Evolutionary conservation across 2,888 invertebrate species (phyloP).

Genomic region (Parascotia fuliginaria): DNA sequence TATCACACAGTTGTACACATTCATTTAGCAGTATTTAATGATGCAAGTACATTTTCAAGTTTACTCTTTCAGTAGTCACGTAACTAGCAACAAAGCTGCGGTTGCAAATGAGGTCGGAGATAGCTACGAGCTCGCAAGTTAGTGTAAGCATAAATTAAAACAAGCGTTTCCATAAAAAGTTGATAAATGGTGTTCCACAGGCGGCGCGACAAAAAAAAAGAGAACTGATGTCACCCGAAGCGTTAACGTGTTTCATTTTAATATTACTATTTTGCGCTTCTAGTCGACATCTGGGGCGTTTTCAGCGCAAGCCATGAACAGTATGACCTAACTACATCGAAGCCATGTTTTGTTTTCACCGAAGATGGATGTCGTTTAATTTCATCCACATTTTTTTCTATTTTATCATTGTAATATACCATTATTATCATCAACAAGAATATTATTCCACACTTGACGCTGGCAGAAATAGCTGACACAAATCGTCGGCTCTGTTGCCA

Average conservation of each 20-base stretch:
- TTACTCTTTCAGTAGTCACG: slow-evolving; percentile 52
- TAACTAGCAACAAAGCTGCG: slow-evolving; percentile 71
- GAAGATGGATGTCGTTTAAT: too few species aligned
- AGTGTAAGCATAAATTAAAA: slow-evolving; percentile 84
- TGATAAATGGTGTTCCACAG: slow-evolving; percentile 82
- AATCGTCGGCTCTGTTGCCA: too few species aligned
- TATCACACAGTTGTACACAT: slow-evolving; percentile 40
- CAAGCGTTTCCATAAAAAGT: slow-evolving; percentile 83
- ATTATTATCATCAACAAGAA: too few species aligned
- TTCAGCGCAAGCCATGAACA: slow-evolving; percentile 58
- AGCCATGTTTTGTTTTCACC: too few species aligned
- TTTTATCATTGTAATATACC: too few species aligned
- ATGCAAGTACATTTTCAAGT: slow-evolving; percentile 56
- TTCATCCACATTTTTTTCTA: too few species aligned
- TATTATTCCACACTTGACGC: too few species aligned
- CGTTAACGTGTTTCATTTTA: slow-evolving; percentile 83
- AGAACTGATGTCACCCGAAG: slow-evolving; percentile 74
- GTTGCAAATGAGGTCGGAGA: slow-evolving; percentile 79
- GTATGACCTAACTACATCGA: slow-evolving; percentile 40
- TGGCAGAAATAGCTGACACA: too few species aligned
- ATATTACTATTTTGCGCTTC: slow-evolving; percentile 75
- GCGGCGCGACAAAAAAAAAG: slow-evolving; percentile 78
- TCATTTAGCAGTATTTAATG: slow-evolving; percentile 55
- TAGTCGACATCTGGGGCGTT: slow-evolving; percentile 76
- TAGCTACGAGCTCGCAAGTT: slow-evolving; percentile 75